Evolutionary conservation across 2,888 invertebrate species (phyloP).

Genomic region (Urechis unicinctus): DNA sequence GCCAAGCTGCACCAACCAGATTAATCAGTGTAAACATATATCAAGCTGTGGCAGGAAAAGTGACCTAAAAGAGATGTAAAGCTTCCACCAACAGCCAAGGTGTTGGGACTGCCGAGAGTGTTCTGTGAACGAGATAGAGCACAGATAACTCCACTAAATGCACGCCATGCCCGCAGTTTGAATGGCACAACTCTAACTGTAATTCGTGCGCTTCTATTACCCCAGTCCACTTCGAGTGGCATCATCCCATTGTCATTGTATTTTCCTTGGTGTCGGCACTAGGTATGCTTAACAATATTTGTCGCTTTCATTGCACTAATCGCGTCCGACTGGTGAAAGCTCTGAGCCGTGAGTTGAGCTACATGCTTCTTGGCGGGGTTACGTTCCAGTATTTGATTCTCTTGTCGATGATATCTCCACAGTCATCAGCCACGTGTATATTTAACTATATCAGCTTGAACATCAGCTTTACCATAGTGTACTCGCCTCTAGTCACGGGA

Average conservation of each 20-base stretch:
- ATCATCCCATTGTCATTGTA: slow-evolving; percentile 17
- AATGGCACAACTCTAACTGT: slow-evolving; percentile 19
- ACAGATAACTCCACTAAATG: slow-evolving; percentile 28
- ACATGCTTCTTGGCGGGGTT: slow-evolving; percentile 34
- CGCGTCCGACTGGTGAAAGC: slow-evolving; percentile 38
- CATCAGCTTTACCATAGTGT: slow-evolving; percentile 36
- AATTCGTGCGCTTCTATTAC: slow-evolving; percentile 13
- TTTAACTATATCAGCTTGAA: slow-evolving; percentile 36
- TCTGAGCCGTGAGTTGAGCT: slow-evolving; percentile 36
- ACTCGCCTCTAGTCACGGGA: slow-evolving; percentile 37
- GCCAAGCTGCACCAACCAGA: not conserved
- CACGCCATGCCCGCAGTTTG: slow-evolving; percentile 20
- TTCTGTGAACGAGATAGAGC: slow-evolving; percentile 31
- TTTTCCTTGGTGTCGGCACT: slow-evolving; percentile 7
- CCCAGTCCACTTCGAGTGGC: slow-evolving; percentile 12
- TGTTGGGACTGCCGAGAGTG: slow-evolving; percentile 38
- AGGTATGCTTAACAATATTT: slow-evolving; percentile 19
- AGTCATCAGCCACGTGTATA: slow-evolving; percentile 28
- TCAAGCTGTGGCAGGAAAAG: slow-evolving; percentile 20
- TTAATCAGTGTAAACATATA: slow-evolving; percentile 1
- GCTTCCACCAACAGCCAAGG: slow-evolving; percentile 32
- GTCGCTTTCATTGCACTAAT: slow-evolving; percentile 18
- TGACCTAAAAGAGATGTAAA: slow-evolving; percentile 27
- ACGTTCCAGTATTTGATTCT: slow-evolving; percentile 30
- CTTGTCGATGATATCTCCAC: slow-evolving; percentile 29